Evolutionary conservation across 2,113 vertebrate species (phyloP), one percentile per base, ranked within the genome.

Genomic region (Cynocephalus volans): DNA sequence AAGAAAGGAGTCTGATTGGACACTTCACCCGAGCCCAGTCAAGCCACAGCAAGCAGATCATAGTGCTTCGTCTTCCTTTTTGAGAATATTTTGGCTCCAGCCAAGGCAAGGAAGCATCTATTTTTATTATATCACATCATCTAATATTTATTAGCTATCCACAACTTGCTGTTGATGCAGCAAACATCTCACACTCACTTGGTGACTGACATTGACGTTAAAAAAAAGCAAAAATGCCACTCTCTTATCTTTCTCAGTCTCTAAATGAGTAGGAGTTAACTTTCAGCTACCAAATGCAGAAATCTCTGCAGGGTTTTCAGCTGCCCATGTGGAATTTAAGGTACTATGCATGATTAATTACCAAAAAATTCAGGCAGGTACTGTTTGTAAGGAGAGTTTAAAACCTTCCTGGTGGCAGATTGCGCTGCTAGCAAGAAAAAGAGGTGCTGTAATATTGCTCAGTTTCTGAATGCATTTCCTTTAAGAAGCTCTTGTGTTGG

Each of bases 331-430:
- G 58, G 72, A 85, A 62, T 70, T 28, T 73, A 64, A 92, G 77
- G 60, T 70, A 80, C 48, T 88, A 33, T 50, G 36, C 56, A 77
- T 62, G 77, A 87, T 88, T 91, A 91, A 73, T 88, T 54, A 87
- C 56, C 14, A 1, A 73, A 73, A 81, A 67, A 60, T 60, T 73
- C 81, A 84, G 60, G 41, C 18, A 67, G 41, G 64, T 48, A 4
- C 64, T 75, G 31, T 79, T 54, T 88, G 10, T 62, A 72, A 88
- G 11, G 56, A 75, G 14, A 89, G 13, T 76, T 64, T 80, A 69
- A 90, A 50, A 48, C 23, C 36, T 52, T 90, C 26, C n/a, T 45
- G 54, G 69, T 15, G 54, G n/a, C 80, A 87, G 75, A 72, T 12
- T 77, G 58, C 45, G 19, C 56, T 82, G 45, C 54, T 56, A 36